These are phyloP conservation scores for Phenacoccus solenopsis DNA, from an alignment of 1,140 invertebrate genomes.

Conservation along the genomic window DNA sequence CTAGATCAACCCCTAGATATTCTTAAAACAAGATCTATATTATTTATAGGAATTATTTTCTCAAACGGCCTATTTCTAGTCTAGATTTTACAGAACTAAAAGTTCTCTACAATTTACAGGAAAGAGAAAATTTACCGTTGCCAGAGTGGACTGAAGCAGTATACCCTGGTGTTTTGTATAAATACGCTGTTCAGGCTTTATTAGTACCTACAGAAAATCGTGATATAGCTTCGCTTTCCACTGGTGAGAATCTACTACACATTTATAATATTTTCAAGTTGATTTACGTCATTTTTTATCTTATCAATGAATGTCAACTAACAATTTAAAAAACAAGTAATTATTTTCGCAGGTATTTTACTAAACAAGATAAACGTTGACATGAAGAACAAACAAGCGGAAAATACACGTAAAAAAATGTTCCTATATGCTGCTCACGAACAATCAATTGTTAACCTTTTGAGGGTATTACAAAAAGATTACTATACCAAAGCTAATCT, in stretches of 20 bases:
- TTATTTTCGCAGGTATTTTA: neutral
- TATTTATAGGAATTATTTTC: too few species aligned
- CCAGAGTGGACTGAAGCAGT: slow-evolving; percentile 14
- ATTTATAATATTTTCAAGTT: neutral
- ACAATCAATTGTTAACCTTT: neutral
- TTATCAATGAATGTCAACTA: neutral
- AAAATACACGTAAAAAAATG: neutral
- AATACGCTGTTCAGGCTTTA: neutral
- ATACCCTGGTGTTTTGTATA: neutral
- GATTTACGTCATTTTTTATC: too few species aligned
- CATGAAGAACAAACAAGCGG: neutral
- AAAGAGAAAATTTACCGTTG: neutral
- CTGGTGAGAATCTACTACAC: neutral
- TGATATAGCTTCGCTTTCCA: neutral
- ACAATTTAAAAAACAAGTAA: neutral
- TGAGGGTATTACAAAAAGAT: neutral
- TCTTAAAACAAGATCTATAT: too few species aligned
- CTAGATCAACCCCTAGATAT: too few species aligned
- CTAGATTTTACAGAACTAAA: too few species aligned
- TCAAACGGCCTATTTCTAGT: too few species aligned
- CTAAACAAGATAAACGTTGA: neutral
- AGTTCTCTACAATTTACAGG: neutral
- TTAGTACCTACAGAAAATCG: neutral
- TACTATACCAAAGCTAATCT: neutral
- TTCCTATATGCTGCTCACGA: slow-evolving; percentile 8